phyloP scores from a whole-genome alignment of 1,140 invertebrate genomes.

The Zaprionus nigranus region DNA sequence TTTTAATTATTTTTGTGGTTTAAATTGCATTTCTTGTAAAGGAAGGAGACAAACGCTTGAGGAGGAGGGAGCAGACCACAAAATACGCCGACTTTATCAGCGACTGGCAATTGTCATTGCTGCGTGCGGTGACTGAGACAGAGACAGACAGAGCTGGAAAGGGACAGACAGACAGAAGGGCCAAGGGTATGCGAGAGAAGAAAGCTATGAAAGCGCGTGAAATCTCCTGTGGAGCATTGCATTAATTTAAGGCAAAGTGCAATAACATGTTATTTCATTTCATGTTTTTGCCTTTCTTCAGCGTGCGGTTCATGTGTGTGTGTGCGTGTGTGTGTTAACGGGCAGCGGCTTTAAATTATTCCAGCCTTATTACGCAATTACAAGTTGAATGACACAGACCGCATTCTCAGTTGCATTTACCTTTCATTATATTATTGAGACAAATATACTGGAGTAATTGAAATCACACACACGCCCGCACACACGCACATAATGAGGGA shows the following conservation, averaged over 20 bases:
- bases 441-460: slow-evolving; percentile 63
- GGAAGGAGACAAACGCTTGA: slow-evolving; percentile 13
- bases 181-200: no score
- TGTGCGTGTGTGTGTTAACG: slow-evolving; percentile 48
- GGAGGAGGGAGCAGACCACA: slow-evolving; percentile 56
- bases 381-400: slow-evolving; percentile 65
- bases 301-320: neutral
- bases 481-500: neutral
- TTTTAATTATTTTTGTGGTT: slow-evolving; percentile 81
- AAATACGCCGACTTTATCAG: slow-evolving; percentile 71
- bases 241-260: slow-evolving; percentile 76
- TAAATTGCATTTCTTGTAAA: slow-evolving; percentile 66
- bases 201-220: neutral
- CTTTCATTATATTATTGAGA: slow-evolving; percentile 57
- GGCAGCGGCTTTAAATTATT: slow-evolving; percentile 75
- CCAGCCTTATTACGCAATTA: slow-evolving; percentile 77
- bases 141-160: neutral
- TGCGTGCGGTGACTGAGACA: slow-evolving; percentile 3
- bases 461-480: slow-evolving; percentile 32
- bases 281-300: slow-evolving; percentile 30
- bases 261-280: slow-evolving; percentile 79
- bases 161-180: neutral
- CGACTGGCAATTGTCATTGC: slow-evolving; percentile 66
- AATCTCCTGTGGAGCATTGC: slow-evolving; percentile 28
- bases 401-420: slow-evolving; percentile 44